A percentile compares a stretch with the other conserved stretches of the same genome.
Evolutionary conservation across 1,140 invertebrate species (phyloP).

Genomic region (Aphelinus atriplicis): DNA sequence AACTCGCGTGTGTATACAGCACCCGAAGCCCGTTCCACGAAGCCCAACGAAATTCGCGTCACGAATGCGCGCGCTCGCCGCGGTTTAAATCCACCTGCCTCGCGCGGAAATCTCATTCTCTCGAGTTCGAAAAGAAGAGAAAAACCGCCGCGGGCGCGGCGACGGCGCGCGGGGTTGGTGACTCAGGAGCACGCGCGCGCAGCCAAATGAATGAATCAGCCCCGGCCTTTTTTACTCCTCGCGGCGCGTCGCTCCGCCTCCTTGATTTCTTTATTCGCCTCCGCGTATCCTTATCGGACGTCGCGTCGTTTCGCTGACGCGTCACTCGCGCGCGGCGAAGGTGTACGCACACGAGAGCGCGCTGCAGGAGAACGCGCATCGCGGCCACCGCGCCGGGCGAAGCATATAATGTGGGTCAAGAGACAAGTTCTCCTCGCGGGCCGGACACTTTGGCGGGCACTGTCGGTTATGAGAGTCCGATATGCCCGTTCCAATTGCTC

Average conservation of each 20-base stretch:
- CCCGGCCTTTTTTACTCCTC: background rate
- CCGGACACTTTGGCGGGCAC: too few species aligned
- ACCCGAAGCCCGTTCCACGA: too few species aligned
- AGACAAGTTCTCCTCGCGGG: background rate
- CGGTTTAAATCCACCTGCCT: too few species aligned
- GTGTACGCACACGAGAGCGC: too few species aligned
- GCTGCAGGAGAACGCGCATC: too few species aligned
- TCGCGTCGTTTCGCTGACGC: background rate
- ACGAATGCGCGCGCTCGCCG: background rate
- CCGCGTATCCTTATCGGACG: conserved; percentile 20
- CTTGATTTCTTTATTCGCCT: background rate
- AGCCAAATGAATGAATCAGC: conserved; percentile 7
- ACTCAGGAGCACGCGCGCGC: background rate
- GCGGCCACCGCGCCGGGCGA: too few species aligned
- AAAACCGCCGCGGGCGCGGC: conserved; percentile 5
- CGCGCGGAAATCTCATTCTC: background rate
- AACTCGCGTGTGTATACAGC: background rate
- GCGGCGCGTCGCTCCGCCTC: background rate
- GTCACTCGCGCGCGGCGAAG: background rate
- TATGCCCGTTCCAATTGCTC: too few species aligned
- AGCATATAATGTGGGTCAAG: conserved; percentile 4
- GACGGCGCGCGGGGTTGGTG: background rate
- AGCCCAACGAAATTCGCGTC: conserved; percentile 16
- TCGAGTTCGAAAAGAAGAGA: background rate
- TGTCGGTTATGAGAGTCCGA: too few species aligned